Evolutionary conservation across 2,797 vertebrate genomes (phyloP).

Genomic region (Acipenser transmontanus): DNA sequence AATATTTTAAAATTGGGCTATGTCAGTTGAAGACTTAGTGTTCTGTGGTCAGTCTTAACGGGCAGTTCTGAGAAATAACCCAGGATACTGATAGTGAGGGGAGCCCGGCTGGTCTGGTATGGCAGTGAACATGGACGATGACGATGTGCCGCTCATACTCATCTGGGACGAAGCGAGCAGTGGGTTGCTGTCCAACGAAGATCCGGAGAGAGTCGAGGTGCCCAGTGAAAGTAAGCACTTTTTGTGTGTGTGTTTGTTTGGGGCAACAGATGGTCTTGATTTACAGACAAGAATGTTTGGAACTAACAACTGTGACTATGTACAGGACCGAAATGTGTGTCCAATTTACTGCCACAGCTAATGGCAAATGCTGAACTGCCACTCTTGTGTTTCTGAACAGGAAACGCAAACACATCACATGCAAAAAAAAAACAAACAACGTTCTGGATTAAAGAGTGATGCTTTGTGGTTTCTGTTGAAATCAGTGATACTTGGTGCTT

Average conservation of each 20-base stretch:
- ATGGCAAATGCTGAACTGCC: neutral
- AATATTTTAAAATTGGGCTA: too few species aligned
- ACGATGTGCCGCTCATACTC: constrained; percentile 89
- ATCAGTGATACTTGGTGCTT: too few species aligned
- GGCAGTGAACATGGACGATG: constrained; percentile 63
- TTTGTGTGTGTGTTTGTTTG: neutral
- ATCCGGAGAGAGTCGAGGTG: constrained; percentile 53
- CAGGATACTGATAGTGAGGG: neutral
- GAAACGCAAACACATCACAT: too few species aligned
- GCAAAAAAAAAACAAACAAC: too few species aligned
- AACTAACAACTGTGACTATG: constrained; percentile 24
- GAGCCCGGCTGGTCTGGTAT: constrained; percentile 36
- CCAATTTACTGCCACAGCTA: too few species aligned
- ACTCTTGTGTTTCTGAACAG: neutral
- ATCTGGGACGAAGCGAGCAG: constrained; percentile 78
- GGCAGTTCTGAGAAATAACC: neutral
- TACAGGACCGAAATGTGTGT: neutral
- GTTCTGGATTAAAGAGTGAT: too few species aligned
- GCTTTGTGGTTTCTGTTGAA: too few species aligned
- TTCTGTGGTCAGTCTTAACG: neutral
- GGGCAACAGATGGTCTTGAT: neutral
- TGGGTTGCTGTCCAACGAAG: constrained; percentile 52
- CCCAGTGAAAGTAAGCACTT: constrained; percentile 70
- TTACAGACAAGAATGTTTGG: neutral
- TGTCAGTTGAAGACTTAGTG: too few species aligned